Percentiles rank a stretch among this genome's conserved stretches.
Conservation (phyloP, 2,888 invertebrate species). For the Diabrotica balteata region DNA sequence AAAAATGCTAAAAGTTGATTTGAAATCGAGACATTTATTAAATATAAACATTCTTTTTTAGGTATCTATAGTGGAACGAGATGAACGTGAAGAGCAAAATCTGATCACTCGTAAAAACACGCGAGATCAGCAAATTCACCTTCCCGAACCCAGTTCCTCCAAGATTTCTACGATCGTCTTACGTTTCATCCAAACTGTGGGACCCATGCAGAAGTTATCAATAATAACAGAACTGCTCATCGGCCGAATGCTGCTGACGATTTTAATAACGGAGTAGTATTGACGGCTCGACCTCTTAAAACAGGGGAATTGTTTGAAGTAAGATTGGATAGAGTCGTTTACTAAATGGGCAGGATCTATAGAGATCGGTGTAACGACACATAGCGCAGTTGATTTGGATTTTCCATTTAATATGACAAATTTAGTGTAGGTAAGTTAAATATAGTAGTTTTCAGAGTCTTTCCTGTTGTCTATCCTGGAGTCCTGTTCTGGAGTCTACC, state of each 20-base stretch:
- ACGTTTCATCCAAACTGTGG: constrained; percentile 93
- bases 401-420: constrained; percentile 96
- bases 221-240: constrained; percentile 88
- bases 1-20: too few species aligned
- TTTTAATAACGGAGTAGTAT: constrained; percentile 93
- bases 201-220: constrained; percentile 90
- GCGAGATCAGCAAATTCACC: constrained; percentile 59
- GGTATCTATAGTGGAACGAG: constrained; percentile 86
- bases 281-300: constrained; percentile 84
- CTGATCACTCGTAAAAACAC: constrained; percentile 74
- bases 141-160: constrained; percentile 61
- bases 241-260: constrained; percentile 92
- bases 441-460: not conserved
- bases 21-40: not conserved
- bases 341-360: constrained; percentile 96
- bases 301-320: constrained; percentile 94
- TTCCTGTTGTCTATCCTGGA: too few species aligned
- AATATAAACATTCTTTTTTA: constrained; percentile 44
- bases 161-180: constrained; percentile 71
- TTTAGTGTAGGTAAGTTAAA: constrained; percentile 61
- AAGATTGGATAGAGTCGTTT: constrained; percentile 84
- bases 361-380: constrained; percentile 87
- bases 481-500: too few species aligned
- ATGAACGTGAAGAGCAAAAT: constrained; percentile 79
- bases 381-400: constrained; percentile 84